Evolutionary conservation across 1,140 invertebrate genomes (phyloP).

Genomic region (Harpegnathos saltator): DNA sequence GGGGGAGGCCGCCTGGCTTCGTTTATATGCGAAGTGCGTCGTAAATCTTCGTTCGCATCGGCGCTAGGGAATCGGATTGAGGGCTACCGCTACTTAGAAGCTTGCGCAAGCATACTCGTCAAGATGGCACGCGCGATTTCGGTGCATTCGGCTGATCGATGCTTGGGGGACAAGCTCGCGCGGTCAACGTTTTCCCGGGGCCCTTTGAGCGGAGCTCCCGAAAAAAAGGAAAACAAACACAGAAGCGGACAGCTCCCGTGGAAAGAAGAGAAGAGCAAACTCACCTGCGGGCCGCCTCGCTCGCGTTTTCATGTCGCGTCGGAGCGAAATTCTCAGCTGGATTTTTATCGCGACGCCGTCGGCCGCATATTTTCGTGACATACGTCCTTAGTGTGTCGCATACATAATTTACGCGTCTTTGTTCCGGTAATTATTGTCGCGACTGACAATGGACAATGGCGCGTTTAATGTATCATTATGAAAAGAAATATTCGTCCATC

Average conservation of each 20-base stretch:
- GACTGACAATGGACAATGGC: slow-evolving; percentile 56
- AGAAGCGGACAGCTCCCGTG: no score
- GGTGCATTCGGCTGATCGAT: neutral
- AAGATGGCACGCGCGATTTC: neutral
- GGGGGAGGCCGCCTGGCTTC: neutral
- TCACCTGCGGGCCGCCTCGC: no score
- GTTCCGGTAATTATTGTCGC: slow-evolving; percentile 52
- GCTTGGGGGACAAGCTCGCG: neutral
- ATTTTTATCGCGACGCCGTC: neutral
- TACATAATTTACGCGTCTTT: slow-evolving; percentile 58
- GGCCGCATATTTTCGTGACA: slow-evolving; percentile 9
- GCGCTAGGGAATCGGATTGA: neutral
- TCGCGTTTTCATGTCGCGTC: neutral
- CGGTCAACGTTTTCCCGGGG: neutral
- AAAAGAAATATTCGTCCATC: slow-evolving; percentile 57
- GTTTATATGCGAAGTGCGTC: neutral
- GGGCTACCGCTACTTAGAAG: neutral
- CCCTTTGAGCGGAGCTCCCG: neutral
- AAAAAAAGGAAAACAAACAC: no score
- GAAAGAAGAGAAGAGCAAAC: no score
- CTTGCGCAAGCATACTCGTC: no score
- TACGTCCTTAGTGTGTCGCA: slow-evolving; percentile 33
- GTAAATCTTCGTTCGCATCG: neutral
- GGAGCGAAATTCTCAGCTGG: neutral
- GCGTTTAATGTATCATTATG: slow-evolving; percentile 59